Evolutionary conservation across 2,888 invertebrate genomes (phyloP).

Genomic region (Lepidochrysops patricia): DNA sequence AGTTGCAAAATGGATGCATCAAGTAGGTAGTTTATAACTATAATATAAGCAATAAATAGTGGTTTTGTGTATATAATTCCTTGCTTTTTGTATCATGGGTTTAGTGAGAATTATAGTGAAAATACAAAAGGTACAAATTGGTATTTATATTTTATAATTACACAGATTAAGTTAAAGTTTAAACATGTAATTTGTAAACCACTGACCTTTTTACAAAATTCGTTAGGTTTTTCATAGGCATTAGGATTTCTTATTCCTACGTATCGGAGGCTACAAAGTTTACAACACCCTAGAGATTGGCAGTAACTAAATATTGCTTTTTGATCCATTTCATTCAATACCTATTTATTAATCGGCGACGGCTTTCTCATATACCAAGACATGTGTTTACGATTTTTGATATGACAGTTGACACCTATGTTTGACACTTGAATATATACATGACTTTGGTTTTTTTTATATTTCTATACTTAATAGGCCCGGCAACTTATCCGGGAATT

Average conservation of each 20-base stretch:
- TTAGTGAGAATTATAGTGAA: too few relatives aligned
- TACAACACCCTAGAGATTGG: slow-evolving; percentile 76
- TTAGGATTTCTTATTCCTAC: slow-evolving; percentile 73
- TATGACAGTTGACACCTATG: not conserved
- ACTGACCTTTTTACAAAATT: slow-evolving; percentile 49
- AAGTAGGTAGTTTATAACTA: too few relatives aligned
- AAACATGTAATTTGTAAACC: not conserved
- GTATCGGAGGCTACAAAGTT: slow-evolving; percentile 80
- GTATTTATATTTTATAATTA: too few relatives aligned
- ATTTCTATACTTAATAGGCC: too few relatives aligned
- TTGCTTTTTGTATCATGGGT: too few relatives aligned
- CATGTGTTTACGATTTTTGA: not conserved
- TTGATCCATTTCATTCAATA: slow-evolving; percentile 48
- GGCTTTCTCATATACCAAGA: not conserved
- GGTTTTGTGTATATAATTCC: too few relatives aligned
- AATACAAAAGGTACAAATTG: too few relatives aligned
- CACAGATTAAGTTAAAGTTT: not conserved
- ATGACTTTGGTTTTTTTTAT: too few relatives aligned
- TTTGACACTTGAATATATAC: too few relatives aligned
- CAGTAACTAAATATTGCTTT: slow-evolving; percentile 65
- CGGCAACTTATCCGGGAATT: too few relatives aligned
- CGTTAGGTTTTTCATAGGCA: slow-evolving; percentile 63
- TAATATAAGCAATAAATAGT: too few relatives aligned
- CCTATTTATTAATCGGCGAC: not conserved
- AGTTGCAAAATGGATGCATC: too few relatives aligned